These are phyloP conservation scores for Acholoe squamosa DNA, from an alignment of 2,888 invertebrate species.

Conservation along the genomic window DNA sequence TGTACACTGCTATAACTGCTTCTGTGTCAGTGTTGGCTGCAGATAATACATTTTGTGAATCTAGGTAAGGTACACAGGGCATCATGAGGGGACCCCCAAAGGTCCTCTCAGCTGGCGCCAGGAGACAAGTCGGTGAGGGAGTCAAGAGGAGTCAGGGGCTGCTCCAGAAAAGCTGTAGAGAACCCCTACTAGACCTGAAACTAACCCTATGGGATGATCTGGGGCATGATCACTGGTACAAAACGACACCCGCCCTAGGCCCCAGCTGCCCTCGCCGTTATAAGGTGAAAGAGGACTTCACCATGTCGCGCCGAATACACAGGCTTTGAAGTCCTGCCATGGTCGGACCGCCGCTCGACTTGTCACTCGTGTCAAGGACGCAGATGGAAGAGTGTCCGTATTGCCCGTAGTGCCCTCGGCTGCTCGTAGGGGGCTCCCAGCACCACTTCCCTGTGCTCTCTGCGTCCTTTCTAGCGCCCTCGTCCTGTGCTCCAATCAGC, in stretches of 20 bases:
- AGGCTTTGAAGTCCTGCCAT: conserved; percentile 16
- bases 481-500: neutral
- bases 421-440: conserved; percentile 28
- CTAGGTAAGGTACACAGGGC: neutral
- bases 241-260: neutral
- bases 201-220: neutral
- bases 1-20: too few species aligned
- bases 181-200: conserved; percentile 21
- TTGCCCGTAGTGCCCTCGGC: conserved; percentile 11
- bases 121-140: conserved; percentile 22
- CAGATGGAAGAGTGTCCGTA: neutral
- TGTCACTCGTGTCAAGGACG: conserved; percentile 47
- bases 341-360: neutral
- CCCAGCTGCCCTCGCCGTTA: neutral
- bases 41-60: too few species aligned
- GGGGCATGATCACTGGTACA: conserved; percentile 28
- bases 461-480: conserved; percentile 9
- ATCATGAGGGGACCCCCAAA: neutral
- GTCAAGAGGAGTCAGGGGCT: neutral
- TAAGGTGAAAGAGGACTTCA: neutral
- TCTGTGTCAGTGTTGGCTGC: too few species aligned
- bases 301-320: neutral
- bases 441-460: conserved; percentile 35
- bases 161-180: neutral
- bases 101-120: neutral